Evolutionary conservation across 2,888 invertebrate species (phyloP), one percentile per base, ranked within the genome.

Genomic region (Zeuzera pyrina): DNA sequence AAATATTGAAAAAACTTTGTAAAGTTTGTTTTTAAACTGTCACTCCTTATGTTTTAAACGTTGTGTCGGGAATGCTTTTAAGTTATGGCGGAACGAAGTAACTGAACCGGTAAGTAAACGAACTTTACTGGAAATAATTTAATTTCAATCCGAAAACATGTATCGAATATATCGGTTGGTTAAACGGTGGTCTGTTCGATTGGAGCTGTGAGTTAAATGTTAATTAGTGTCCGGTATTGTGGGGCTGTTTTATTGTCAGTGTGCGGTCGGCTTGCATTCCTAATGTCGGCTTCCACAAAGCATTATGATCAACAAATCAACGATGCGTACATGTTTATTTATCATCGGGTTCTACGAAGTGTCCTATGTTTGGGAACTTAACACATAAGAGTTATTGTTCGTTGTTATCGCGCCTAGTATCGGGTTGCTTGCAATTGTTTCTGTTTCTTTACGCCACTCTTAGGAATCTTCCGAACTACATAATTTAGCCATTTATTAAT

Each of bases 71-170:
- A 64, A 62, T 60, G 55, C 61, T 61, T 67, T 52, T 45, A 57
- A 62, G 62, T 65, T 56, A 77, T 73, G 71, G 63, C 68, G 64
- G 69, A 60, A 58, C 67, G 57, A 64, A 67, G 65, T 67, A 61
- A 53, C 53, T 76, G 72, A 79, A 79, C 77, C 73, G 78, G 78
- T 78, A 78, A 76, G 79, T 77, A 55, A 70, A 72, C 63, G 58
- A 53, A 66, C 57, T 57, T 63, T 68, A 67, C 64, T 66, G 66
- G 62, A 60, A 57, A 61, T 33, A 15, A 28, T 28, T 28, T 15
- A 29, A 29, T 13, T 29, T 2, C 3, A 1, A 10, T 8, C 7
- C 7, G 12, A 12, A 8, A 11, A 3, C 10, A 59, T 52, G 47
- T 60, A 60, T 41, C 47, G 29, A 33, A 36, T 26, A 39, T 32